phyloP scores from a whole-genome alignment of 2,888 invertebrate genomes.

The Diogma glabrata region DNA sequence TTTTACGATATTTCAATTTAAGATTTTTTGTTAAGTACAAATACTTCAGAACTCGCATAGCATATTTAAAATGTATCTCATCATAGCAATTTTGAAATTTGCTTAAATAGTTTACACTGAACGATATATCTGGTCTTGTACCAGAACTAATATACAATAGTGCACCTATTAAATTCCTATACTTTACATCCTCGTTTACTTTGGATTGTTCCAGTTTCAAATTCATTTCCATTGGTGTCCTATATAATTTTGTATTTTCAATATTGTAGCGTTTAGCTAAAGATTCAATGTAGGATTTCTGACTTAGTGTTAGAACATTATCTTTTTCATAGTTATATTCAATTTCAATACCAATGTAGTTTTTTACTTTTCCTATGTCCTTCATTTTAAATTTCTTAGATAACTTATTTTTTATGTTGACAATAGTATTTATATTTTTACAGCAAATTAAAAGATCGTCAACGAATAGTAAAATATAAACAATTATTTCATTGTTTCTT shows the following conservation, averaged over 20 bases:
- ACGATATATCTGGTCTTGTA: slow-evolving; percentile 26
- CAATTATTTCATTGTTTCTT: too few relatives aligned
- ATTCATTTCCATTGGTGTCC: neutral
- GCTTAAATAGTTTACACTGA: slow-evolving; percentile 28
- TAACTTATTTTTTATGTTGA: too few relatives aligned
- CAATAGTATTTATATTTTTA: too few relatives aligned
- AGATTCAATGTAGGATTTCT: slow-evolving; percentile 20
- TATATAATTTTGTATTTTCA: neutral
- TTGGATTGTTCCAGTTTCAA: neutral
- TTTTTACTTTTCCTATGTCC: slow-evolving; percentile 25
- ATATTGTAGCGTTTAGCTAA: neutral
- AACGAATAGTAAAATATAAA: too few relatives aligned
- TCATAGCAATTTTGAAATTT: slow-evolving; percentile 25
- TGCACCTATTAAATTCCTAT: slow-evolving; percentile 21
- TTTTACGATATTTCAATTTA: slow-evolving; percentile 20
- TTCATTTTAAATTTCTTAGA: slow-evolving; percentile 21
- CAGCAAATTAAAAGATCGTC: too few relatives aligned
- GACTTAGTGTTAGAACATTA: slow-evolving; percentile 23
- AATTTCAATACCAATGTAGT: slow-evolving; percentile 27
- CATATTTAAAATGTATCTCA: too few relatives aligned
- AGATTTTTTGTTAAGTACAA: slow-evolving; percentile 22
- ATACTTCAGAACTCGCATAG: slow-evolving; percentile 25
- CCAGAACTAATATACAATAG: slow-evolving; percentile 24
- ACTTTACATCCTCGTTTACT: neutral
- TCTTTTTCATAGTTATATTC: slow-evolving; percentile 20